Evolutionary conservation across 2,888 invertebrate genomes (phyloP).

Genomic region (Stenoptilia bipunctidactyla): DNA sequence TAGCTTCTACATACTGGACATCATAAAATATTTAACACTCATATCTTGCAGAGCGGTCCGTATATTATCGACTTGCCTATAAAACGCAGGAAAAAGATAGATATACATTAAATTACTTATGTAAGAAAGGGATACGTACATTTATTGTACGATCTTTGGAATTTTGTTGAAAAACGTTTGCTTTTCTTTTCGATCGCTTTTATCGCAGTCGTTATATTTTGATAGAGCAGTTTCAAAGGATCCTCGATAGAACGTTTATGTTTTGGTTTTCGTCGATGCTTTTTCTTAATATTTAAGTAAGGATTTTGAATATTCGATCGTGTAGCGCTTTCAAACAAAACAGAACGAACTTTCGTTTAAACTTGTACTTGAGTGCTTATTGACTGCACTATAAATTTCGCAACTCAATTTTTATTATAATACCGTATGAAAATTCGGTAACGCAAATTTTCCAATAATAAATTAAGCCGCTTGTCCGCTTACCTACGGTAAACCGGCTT

Average conservation of each 20-base stretch:
- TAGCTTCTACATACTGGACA: conserved; percentile 37
- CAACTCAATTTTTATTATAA: conserved; percentile 2
- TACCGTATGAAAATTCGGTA: conserved; percentile 50
- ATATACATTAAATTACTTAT: conserved; percentile 29
- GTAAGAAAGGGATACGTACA: conserved; percentile 40
- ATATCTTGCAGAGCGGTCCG: conserved; percentile 53
- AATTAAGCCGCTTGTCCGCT: conserved; percentile 67
- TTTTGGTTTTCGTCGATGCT: conserved; percentile 54
- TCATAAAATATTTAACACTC: conserved; percentile 67
- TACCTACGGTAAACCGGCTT: conserved; percentile 71
- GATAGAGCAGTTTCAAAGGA: conserved; percentile 63
- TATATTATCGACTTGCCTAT: conserved; percentile 65
- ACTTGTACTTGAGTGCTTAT: conserved; percentile 7
- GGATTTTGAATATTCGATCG: too few species aligned
- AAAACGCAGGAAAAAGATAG: conserved; percentile 55
- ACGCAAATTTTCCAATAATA: conserved; percentile 65
- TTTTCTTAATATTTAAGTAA: conserved; percentile 26
- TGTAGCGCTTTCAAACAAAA: too few species aligned
- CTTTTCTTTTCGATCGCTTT: conserved; percentile 65
- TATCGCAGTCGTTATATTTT: conserved; percentile 69
- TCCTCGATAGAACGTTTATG: conserved; percentile 66
- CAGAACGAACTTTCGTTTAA: too few species aligned
- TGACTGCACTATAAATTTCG: conserved; percentile 7
- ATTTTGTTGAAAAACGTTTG: conserved; percentile 59
- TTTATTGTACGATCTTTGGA: conserved; percentile 64